These are phyloP conservation scores for Dolichallabes microphthalmus DNA, from an alignment of 2,113 vertebrate genomes.

Conservation along the genomic window DNA sequence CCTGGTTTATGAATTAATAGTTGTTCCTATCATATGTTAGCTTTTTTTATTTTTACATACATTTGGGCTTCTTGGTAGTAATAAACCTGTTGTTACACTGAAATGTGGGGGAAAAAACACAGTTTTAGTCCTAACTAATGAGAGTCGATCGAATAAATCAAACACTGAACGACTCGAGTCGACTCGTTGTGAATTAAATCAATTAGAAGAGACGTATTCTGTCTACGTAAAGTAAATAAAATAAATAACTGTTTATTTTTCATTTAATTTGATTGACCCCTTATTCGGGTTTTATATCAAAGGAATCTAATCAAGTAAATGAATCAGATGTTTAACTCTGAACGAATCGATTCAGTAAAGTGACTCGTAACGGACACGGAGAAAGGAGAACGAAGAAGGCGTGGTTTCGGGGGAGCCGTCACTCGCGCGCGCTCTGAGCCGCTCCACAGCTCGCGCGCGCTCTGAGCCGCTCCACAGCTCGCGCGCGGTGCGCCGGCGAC, in stretches of 20 bases:
- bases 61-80: neutral
- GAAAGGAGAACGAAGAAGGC: neutral
- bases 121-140: neutral
- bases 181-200: neutral
- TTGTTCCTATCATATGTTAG: neutral
- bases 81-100: neutral
- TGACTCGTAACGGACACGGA: neutral
- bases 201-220: neutral
- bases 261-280: no score
- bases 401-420: constrained; percentile 15
- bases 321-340: neutral
- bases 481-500: neutral
- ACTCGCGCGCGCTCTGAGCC: neutral
- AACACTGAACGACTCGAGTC: neutral
- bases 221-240: no score
- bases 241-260: neutral
- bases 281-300: neutral
- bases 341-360: neutral
- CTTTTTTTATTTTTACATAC: neutral
- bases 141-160: neutral
- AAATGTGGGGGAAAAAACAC: neutral
- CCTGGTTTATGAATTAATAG: neutral
- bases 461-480: neutral
- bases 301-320: neutral
- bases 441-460: neutral